Evolutionary conservation across 2,797 vertebrate genomes (phyloP).

Genomic region (Margarornis squamiger): DNA sequence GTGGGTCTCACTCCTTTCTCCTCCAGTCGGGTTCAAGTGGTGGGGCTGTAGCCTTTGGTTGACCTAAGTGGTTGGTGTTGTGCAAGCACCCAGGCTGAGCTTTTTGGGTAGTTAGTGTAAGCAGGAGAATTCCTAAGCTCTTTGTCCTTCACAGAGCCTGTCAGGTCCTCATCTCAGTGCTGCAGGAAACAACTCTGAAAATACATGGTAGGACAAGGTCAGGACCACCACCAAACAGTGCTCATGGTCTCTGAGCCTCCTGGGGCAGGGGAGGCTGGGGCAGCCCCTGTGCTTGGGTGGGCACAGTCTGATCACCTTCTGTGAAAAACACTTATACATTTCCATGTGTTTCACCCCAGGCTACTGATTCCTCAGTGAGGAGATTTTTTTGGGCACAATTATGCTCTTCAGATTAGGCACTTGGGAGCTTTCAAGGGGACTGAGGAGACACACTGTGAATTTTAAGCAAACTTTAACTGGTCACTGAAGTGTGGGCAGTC

Average conservation of each 20-base stretch:
- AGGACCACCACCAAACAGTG: not conserved
- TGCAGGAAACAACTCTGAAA: not conserved
- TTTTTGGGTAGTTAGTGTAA: not conserved
- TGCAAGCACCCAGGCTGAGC: not conserved
- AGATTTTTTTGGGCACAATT: not conserved
- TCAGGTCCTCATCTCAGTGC: not conserved
- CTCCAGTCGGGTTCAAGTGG: not conserved
- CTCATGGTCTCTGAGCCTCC: not conserved
- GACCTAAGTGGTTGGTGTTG: not conserved
- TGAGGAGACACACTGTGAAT: not conserved
- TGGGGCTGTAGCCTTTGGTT: not conserved
- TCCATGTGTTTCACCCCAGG: not conserved
- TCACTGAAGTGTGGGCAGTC: not conserved
- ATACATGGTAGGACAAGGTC: rapidly evolving
- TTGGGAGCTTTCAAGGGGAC: not conserved
- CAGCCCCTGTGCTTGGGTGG: not conserved
- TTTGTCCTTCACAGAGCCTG: not conserved
- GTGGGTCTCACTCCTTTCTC: not conserved
- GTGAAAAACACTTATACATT: not conserved
- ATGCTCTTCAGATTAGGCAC: not conserved
- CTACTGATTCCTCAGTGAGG: not conserved
- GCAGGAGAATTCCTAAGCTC: not conserved
- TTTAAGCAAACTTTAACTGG: not conserved
- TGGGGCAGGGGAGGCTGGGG: not conserved
- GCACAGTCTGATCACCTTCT: not conserved